A percentile compares a stretch with the other conserved stretches of the same genome.
phyloP scores from a whole-genome alignment of 2,797 vertebrate genomes.

The Phoebastria nigripes region DNA sequence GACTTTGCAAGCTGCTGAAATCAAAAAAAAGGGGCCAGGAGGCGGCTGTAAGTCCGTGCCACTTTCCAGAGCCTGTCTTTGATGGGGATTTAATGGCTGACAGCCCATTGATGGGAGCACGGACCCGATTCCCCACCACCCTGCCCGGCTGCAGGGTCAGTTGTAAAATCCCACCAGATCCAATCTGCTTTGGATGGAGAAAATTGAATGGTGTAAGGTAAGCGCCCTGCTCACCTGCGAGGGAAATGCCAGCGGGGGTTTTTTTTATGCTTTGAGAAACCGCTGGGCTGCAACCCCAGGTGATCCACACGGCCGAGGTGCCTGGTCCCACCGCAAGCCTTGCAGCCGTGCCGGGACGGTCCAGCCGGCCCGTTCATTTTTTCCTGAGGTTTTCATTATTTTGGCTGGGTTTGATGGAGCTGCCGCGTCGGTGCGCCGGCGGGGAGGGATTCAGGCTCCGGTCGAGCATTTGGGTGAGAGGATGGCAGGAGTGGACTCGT shows the following conservation, averaged over 20 bases:
- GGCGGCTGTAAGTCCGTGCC: neutral
- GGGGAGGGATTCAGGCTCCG: neutral
- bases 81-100: neutral
- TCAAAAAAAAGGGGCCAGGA: neutral
- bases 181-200: neutral
- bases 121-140: neutral
- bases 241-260: neutral
- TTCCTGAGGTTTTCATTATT: neutral
- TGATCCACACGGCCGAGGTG: rapidly evolving
- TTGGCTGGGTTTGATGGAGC: neutral
- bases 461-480: neutral
- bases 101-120: neutral
- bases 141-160: neutral
- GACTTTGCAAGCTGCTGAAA: neutral
- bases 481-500: neutral
- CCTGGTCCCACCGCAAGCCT: rapidly evolving
- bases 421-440: rapidly evolving
- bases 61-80: neutral
- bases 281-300: neutral
- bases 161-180: neutral
- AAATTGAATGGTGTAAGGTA: neutral
- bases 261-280: neutral
- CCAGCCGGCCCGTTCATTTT: rapidly evolving
- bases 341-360: rapidly evolving
- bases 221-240: rapidly evolving